phyloP scores from a whole-genome alignment of 2,113 vertebrate species.

The Columbina picui region DNA sequence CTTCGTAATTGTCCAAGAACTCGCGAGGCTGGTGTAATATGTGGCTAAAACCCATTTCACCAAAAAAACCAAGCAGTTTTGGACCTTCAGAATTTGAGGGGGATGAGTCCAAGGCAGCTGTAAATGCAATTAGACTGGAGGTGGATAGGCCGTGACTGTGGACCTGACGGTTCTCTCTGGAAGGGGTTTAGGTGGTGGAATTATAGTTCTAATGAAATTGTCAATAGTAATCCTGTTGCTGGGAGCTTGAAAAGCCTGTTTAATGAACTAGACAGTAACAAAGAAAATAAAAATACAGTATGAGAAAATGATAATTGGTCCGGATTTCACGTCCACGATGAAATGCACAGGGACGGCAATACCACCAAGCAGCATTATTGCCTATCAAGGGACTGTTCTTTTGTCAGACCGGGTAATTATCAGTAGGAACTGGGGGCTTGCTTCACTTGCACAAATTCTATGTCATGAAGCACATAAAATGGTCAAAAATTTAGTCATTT shows the following conservation, averaged over 20 bases:
- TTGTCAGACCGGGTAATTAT: neutral
- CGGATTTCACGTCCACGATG: constrained; percentile 57
- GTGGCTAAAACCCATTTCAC: neutral
- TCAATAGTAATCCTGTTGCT: constrained; percentile 76
- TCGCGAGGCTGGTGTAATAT: constrained; percentile 21
- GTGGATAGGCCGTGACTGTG: constrained; percentile 61
- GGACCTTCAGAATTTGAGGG: constrained; percentile 43
- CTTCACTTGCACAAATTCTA: neutral
- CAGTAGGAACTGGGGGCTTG: neutral
- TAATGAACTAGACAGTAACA: constrained; percentile 77
- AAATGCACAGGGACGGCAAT: constrained; percentile 51
- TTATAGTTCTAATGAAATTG: constrained; percentile 77
- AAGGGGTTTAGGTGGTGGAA: constrained; percentile 53
- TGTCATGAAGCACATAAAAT: neutral
- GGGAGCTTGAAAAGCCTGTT: constrained; percentile 69
- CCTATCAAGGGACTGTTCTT: constrained; percentile 36
- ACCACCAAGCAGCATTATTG: constrained; percentile 4
- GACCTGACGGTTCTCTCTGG: constrained; percentile 57
- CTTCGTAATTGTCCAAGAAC: constrained; percentile 17
- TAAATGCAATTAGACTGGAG: constrained; percentile 21
- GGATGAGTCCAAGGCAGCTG: constrained; percentile 30
- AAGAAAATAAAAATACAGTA: constrained; percentile 73
- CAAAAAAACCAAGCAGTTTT: constrained; percentile 32
- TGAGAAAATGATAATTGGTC: constrained; percentile 67
- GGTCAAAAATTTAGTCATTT: neutral